These are phyloP conservation scores for Galeruca laticollis DNA, from an alignment of 2,888 invertebrate genomes.

Conservation along the genomic window DNA sequence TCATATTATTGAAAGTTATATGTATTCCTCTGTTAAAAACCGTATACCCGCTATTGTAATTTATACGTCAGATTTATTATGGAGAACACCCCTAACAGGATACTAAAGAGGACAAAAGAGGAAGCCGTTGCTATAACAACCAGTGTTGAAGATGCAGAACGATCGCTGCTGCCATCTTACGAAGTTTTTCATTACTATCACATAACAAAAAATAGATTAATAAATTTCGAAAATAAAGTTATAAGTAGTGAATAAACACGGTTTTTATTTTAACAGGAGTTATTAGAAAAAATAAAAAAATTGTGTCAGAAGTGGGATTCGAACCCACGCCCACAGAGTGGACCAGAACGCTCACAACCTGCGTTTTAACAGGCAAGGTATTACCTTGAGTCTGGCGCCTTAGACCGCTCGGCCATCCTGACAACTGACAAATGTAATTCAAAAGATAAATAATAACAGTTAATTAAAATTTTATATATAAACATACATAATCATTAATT, in stretches of 20 bases:
- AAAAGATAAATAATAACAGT: too few species aligned
- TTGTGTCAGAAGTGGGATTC: constrained; percentile 64
- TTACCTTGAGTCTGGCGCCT: constrained; percentile 74
- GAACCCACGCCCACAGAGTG: constrained; percentile 68
- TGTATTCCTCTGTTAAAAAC: not conserved
- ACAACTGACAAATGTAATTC: constrained; percentile 61
- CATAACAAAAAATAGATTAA: not conserved
- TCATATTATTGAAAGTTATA: too few species aligned
- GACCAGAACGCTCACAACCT: constrained; percentile 63
- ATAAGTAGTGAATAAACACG: not conserved
- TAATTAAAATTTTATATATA: too few species aligned
- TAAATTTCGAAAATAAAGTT: not conserved
- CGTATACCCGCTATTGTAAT: constrained; percentile 32
- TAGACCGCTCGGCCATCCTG: constrained; percentile 93
- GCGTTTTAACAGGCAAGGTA: constrained; percentile 52
- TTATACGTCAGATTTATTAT: constrained; percentile 51
- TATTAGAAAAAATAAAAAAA: constrained; percentile 27
- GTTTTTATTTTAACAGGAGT: constrained; percentile 17
- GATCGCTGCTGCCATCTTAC: constrained; percentile 53
- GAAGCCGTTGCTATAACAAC: constrained; percentile 64
- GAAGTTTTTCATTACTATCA: constrained; percentile 31
- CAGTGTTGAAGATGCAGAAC: constrained; percentile 49
- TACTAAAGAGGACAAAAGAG: constrained; percentile 64
- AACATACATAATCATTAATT: not conserved
- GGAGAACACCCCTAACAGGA: constrained; percentile 51